Conservation (phyloP, 1,140 invertebrate genomes). For the Leptopilina clavipes region DNA sequence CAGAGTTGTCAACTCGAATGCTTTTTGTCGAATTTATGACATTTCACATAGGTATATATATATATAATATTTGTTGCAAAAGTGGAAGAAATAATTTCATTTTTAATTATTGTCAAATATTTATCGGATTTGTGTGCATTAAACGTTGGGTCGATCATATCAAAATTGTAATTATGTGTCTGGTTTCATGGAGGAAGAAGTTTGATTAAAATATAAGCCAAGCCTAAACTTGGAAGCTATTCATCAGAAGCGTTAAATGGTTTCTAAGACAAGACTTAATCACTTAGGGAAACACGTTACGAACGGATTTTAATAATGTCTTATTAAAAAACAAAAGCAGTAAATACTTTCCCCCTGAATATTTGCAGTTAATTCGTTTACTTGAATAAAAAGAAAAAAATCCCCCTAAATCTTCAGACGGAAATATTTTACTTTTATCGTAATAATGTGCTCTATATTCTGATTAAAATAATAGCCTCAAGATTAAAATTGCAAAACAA, state of each 20-base stretch:
- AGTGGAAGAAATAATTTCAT: too few species aligned
- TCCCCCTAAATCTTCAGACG: too few species aligned
- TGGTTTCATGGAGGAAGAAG: not conserved
- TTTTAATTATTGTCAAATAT: too few species aligned
- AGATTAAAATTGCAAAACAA: too few species aligned
- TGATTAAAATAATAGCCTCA: too few species aligned
- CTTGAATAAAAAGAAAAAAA: not conserved
- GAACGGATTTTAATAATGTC: slow-evolving; percentile 11
- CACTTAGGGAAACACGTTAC: slow-evolving; percentile 14
- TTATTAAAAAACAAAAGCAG: slow-evolving; percentile 15
- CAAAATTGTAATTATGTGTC: not conserved
- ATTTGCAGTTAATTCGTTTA: not conserved
- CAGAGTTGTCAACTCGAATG: not conserved
- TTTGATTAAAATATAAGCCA: slow-evolving; percentile 33
- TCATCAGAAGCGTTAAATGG: slow-evolving; percentile 25
- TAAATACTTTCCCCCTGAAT: not conserved
- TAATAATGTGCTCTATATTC: too few species aligned
- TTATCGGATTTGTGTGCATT: too few species aligned
- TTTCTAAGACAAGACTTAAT: slow-evolving; percentile 22
- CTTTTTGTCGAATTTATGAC: not conserved
- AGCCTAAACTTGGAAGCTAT: slow-evolving; percentile 28
- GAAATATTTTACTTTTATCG: too few species aligned
- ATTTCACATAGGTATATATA: too few species aligned
- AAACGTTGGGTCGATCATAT: not conserved
- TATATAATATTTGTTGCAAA: too few species aligned